Evolutionary conservation across 2,888 invertebrate species (phyloP).

Genomic region (Caenorhabditis becei): DNA sequence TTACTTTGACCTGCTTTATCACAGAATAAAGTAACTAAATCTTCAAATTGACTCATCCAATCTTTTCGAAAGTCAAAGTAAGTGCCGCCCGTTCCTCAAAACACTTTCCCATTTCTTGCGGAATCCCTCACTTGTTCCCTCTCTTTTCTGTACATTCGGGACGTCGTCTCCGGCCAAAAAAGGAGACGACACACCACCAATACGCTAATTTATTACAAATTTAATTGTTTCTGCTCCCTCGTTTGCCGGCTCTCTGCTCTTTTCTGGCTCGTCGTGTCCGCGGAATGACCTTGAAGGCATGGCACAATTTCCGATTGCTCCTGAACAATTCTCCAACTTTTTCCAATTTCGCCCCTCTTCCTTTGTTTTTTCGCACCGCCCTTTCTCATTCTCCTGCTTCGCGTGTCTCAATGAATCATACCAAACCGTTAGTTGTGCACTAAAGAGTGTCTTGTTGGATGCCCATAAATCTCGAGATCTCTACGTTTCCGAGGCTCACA

Average conservation of each 20-base stretch:
- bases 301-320: slow-evolving; percentile 20
- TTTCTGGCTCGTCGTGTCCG: background rate
- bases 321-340: slow-evolving; percentile 14
- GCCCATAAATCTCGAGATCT: slow-evolving; percentile 13
- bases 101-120: too few species aligned
- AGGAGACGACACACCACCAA: slow-evolving; percentile 10
- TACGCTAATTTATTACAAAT: slow-evolving; percentile 61
- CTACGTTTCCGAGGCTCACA: background rate
- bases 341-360: slow-evolving; percentile 6
- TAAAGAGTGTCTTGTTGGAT: too few species aligned
- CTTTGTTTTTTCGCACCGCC: slow-evolving; percentile 9
- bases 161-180: slow-evolving; percentile 1
- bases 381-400: background rate
- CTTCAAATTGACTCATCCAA: too few species aligned
- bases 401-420: slow-evolving; percentile 25
- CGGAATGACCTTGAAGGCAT: slow-evolving; percentile 4
- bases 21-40: too few species aligned
- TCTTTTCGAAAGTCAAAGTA: too few species aligned
- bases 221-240: slow-evolving; percentile 41
- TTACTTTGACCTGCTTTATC: too few species aligned
- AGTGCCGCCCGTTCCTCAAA: too few species aligned
- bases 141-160: background rate
- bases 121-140: too few species aligned
- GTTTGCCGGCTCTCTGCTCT: slow-evolving; percentile 10
- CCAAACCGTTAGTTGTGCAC: slow-evolving; percentile 4